Conservation (phyloP, 2,797 vertebrate genomes). For the Iguana delicatissima region DNA sequence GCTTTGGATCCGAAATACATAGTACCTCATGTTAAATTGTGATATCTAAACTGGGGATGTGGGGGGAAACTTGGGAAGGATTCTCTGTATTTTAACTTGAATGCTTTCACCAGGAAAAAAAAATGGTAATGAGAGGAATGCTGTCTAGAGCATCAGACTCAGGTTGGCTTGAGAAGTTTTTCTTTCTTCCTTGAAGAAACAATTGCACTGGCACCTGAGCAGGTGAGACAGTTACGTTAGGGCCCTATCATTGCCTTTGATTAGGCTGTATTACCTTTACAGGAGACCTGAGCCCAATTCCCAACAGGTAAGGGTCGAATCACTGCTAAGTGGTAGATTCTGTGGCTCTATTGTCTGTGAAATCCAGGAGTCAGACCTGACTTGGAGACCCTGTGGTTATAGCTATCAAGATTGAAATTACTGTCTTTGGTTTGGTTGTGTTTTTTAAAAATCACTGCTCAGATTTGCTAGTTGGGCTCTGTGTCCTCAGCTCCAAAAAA, state of each 20-base stretch:
- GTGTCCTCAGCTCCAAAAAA: constrained; percentile 30
- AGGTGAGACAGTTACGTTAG: not conserved
- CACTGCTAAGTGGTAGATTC: not conserved
- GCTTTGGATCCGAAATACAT: constrained; percentile 9
- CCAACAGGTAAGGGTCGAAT: not conserved
- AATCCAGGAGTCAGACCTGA: not conserved
- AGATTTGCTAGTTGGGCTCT: not conserved
- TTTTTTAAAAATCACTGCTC: constrained; percentile 11
- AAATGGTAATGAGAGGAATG: constrained; percentile 45
- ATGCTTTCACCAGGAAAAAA: constrained; percentile 23
- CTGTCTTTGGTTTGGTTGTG: not conserved
- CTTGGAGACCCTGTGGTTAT: constrained; percentile 42
- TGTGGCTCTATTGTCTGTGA: not conserved
- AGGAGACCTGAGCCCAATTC: not conserved
- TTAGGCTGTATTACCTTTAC: not conserved
- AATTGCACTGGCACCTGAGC: not conserved
- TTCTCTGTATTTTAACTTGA: constrained; percentile 44
- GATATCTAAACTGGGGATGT: constrained; percentile 36
- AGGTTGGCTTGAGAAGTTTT: constrained; percentile 50
- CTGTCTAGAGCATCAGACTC: constrained; percentile 62
- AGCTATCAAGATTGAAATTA: constrained; percentile 14
- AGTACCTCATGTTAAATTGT: constrained; percentile 20
- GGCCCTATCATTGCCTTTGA: not conserved
- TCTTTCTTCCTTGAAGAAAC: not conserved
- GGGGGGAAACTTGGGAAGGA: constrained; percentile 26